A percentile compares a stretch with the other conserved stretches of the same genome.
Evolutionary conservation across 2,797 vertebrate genomes (phyloP).

Genomic region (Dallia pectoralis): DNA sequence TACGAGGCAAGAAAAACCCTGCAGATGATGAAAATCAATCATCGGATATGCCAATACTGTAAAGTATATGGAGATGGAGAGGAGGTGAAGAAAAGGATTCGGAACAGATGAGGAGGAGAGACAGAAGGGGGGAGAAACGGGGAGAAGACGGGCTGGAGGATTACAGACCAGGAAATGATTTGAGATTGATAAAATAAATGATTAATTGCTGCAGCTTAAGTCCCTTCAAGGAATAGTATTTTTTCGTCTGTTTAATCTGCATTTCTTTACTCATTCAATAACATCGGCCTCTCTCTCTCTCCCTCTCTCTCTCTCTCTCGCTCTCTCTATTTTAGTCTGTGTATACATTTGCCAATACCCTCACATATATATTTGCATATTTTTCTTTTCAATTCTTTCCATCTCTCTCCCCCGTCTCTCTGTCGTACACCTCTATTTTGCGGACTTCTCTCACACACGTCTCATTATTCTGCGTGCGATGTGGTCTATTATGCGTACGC

Average conservation of each 20-base stretch:
- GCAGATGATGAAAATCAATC: too few relatives aligned
- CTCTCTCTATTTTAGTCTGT: slow-evolving; percentile 40
- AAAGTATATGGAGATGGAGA: not conserved
- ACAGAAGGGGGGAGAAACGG: not conserved
- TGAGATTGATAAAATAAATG: slow-evolving; percentile 67
- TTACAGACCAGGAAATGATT: slow-evolving; percentile 46
- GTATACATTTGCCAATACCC: slow-evolving; percentile 35
- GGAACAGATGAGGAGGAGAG: not conserved
- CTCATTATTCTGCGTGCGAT: not conserved
- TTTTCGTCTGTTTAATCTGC: slow-evolving; percentile 59
- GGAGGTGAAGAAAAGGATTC: not conserved
- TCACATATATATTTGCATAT: slow-evolving; percentile 23
- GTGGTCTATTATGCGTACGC: too few relatives aligned
- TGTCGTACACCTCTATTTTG: not conserved
- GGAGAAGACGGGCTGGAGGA: slow-evolving; percentile 3
- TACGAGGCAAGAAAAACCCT: not conserved
- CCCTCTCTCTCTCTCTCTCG: slow-evolving; percentile 24
- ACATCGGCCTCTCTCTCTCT: too few relatives aligned
- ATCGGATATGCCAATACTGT: too few relatives aligned
- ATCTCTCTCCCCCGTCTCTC: slow-evolving; percentile 26
- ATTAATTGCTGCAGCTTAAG: slow-evolving; percentile 39
- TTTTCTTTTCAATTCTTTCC: slow-evolving; percentile 21
- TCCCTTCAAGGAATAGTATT: slow-evolving; percentile 49
- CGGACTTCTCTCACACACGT: not conserved
- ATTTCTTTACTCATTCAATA: slow-evolving; percentile 50